Percentiles rank a stretch among this genome's conserved stretches.
These are phyloP conservation scores for Amazona guildingii DNA, from an alignment of 2,113 vertebrate species.

Conservation along the genomic window DNA sequence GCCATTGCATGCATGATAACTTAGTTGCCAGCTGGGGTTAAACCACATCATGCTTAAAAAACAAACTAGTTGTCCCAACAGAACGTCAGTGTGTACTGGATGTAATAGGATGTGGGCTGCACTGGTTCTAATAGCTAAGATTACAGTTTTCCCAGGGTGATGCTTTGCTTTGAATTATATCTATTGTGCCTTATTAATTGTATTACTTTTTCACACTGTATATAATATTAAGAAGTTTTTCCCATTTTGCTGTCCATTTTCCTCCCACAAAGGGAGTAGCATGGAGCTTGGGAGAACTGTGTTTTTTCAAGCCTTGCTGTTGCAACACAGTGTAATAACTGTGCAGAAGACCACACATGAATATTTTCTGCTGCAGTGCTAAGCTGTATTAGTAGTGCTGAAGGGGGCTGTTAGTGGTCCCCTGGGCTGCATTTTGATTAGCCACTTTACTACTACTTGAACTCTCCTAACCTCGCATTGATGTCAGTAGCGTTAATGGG, in stretches of 20 bases:
- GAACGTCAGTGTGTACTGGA: neutral
- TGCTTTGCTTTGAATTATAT: neutral
- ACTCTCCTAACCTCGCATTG: constrained; percentile 37
- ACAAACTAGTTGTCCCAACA: neutral
- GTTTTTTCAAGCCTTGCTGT: neutral
- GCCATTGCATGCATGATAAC: neutral
- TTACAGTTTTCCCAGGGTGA: neutral
- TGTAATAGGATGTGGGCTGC: neutral
- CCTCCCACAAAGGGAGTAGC: neutral
- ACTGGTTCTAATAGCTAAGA: neutral
- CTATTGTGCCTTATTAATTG: neutral
- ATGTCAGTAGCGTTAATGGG: constrained; percentile 44
- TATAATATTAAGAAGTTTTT: neutral
- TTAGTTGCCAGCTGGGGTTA: neutral
- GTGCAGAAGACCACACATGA: neutral
- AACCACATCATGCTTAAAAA: neutral
- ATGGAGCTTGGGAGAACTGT: neutral
- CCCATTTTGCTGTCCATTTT: neutral
- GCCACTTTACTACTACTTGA: constrained; percentile 41
- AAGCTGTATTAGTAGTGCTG: constrained; percentile 10
- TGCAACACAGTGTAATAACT: neutral
- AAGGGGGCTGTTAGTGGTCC: constrained; percentile 28
- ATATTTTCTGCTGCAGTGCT: neutral
- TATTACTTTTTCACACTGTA: neutral
- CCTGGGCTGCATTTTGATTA: constrained; percentile 51